Conservation (phyloP, 2,113 vertebrate genomes). For the Erpornis zantholeuca region DNA sequence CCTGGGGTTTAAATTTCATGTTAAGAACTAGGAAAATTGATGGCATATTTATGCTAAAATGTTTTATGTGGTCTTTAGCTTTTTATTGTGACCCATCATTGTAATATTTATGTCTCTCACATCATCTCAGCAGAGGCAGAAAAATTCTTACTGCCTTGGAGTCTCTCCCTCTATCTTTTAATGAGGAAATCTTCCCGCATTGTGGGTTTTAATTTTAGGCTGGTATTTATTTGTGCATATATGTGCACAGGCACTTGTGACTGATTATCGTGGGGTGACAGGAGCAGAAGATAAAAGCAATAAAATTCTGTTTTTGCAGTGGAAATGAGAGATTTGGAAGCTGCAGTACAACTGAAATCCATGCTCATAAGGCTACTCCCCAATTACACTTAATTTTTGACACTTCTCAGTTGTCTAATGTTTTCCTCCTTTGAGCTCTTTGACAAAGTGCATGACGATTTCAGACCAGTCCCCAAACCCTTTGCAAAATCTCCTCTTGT, state of each 20-base stretch:
- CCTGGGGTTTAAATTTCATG: not conserved
- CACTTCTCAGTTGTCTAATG: not conserved
- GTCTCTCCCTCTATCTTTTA: not conserved
- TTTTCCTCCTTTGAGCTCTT: not conserved
- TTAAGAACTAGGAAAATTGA: not conserved
- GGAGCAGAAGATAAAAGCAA: not conserved
- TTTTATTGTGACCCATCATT: not conserved
- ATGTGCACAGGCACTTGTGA: not conserved
- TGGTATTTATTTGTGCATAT: not conserved
- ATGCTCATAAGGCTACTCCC: not conserved
- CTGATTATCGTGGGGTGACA: not conserved
- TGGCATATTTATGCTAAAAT: not conserved
- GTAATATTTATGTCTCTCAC: not conserved
- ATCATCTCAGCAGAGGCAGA: not conserved
- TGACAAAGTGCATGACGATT: not conserved
- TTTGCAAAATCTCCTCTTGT: not conserved
- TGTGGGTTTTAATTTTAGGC: not conserved
- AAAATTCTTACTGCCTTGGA: not conserved
- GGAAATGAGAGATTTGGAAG: not conserved
- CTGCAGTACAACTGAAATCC: not conserved
- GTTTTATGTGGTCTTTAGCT: not conserved
- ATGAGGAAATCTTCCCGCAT: not conserved
- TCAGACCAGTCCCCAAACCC: not conserved
- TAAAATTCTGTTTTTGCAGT: fast-evolving
- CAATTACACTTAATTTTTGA: not conserved